Evolutionary conservation across 2,113 vertebrate genomes (phyloP), one percentile per base, ranked within the genome.

Genomic region (Caranx ignobilis): DNA sequence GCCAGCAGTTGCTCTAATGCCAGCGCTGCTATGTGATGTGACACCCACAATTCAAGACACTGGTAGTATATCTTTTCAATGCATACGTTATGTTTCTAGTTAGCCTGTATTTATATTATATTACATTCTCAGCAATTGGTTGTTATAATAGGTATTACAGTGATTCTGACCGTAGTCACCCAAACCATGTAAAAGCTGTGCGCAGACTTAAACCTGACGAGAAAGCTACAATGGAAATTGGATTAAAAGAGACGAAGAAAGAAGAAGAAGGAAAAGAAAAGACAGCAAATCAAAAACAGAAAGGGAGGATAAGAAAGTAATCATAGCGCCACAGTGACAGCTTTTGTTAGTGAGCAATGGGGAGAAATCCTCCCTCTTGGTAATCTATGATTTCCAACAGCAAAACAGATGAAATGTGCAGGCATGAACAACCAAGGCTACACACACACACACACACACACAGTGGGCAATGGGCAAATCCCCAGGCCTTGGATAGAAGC

Each of bases 381-480:
- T 83, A 81, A 83, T 91, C 80, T 84, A 50, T 70, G 72, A 79
- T 71, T 82, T 77, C 82, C 63, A 70, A 75, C 59, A 77, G 67
- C 35, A 84, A 86, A 82, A 84, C 67, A 74, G 68, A 77, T 76
- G 52, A 82, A 86, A 83, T 81, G 85, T 81, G 67, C 60, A 82
- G 79, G 74, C 80, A 87, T 74, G 79, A 82, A 71, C 54, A 84
- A 84, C 71, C 59, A 48, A 35, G 54, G 45, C 48, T 47, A 69
- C 71, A 75, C 60, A 77, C 59, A 68, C 48, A 78, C 48, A 47
- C 45, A 47, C 45, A 47, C 45, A 47, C 15, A 73, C 35, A 75
- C 78, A 47, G 47, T 61, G 71, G 76, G 60, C 75, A 87, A 52
- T 35, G 74, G 60, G 72, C 31, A 88, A 91, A 90, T 90, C 87